These are phyloP conservation scores for Pygmarrhopalites habei DNA, from an alignment of 1,140 invertebrate genomes.

Conservation along the genomic window DNA sequence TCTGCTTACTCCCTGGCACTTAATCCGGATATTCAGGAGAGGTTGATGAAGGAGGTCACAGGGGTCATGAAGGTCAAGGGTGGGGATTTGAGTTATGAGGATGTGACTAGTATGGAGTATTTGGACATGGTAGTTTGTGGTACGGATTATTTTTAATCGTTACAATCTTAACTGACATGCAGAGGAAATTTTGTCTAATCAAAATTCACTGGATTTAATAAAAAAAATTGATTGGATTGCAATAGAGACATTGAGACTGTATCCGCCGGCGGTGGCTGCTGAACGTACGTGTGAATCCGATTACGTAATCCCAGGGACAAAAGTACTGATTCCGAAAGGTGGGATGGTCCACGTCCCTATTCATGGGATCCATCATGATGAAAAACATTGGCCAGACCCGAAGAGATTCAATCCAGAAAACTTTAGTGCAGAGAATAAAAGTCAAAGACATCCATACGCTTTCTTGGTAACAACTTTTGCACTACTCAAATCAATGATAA, in stretches of 20 bases:
- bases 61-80: constrained; percentile 46
- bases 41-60: constrained; percentile 46
- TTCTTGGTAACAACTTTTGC: too few species aligned
- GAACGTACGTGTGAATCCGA: constrained; percentile 45
- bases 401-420: constrained; percentile 50
- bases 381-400: constrained; percentile 47
- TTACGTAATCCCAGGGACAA: constrained; percentile 48
- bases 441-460: constrained; percentile 40
- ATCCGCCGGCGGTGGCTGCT: constrained; percentile 47
- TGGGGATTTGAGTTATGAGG: constrained; percentile 51
- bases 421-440: constrained; percentile 48
- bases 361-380: constrained; percentile 48
- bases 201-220: too few species aligned
- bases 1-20: constrained; percentile 59
- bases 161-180: neutral
- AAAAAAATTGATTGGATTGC: neutral
- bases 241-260: constrained; percentile 49
- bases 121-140: constrained; percentile 48
- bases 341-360: constrained; percentile 48
- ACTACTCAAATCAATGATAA: too few species aligned
- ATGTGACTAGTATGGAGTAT: constrained; percentile 52
- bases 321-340: constrained; percentile 47
- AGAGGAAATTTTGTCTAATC: neutral
- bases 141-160: constrained; percentile 1
- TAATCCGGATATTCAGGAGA: constrained; percentile 51